Evolutionary conservation across 1,140 invertebrate species (phyloP), one percentile per base, ranked within the genome.

Genomic region (Drosophila funebris): DNA sequence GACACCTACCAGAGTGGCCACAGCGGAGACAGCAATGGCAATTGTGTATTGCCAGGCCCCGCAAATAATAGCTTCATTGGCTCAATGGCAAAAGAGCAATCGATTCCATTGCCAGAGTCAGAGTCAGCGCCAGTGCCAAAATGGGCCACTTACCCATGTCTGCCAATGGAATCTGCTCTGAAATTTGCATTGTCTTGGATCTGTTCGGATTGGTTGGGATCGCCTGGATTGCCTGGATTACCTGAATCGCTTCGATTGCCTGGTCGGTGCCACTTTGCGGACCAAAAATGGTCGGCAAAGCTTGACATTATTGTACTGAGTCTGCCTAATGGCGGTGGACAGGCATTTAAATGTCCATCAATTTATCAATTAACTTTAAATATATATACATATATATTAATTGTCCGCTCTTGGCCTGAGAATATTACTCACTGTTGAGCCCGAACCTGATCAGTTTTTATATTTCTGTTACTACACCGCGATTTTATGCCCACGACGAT

Each of bases 1-100:
- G 81, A 85, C 81, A 85, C 81, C 81, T 87, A 27, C 81, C 74
- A 16, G 64, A 77, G 63, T 61, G 52, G 52, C 46, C 39, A n/a
- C n/a, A n/a, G n/a, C n/a, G n/a, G 48, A 56, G 56, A 53, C 73
- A 62, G 73, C 76, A 61, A 64, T 73, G 24, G 31, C 56, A 58
- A 60, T 67, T 69, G 27, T 76, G 71, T 75, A 72, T 57, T 74
- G 73, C 44, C 56, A 50, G 72, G 60, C 68, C 72, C 83, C 83
- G 76, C 83, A 87, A 83, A 88, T 87, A 87, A 87, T 87, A 87
- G 83, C 83, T 87, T 87, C 83, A 87, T 87, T 87, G 78, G 68
- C 68, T 48, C 24, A 50, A 48, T 46, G 29, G 44, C 46, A 44
- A 41, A 24, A 39, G 29, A 33, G 61, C 14, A 13, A 11, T 8